These are phyloP conservation scores for Drosophila teissieri DNA, from an alignment of 1,140 invertebrate genomes.

Conservation along the genomic window DNA sequence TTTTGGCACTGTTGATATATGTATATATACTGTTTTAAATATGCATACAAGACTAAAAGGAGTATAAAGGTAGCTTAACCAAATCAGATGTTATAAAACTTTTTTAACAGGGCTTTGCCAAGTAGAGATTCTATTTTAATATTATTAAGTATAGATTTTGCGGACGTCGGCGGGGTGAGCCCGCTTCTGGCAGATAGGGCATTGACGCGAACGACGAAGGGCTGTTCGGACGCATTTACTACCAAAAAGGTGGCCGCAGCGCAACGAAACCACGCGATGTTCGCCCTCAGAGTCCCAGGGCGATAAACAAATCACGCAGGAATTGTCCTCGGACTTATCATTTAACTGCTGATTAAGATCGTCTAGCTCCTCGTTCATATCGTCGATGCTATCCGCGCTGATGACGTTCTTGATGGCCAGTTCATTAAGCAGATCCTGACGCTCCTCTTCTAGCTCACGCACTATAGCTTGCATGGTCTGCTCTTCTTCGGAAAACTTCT, in stretches of 20 bases:
- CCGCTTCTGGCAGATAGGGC: constrained; percentile 15
- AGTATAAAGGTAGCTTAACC: no score
- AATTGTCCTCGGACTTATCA: not conserved
- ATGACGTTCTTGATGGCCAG: constrained; percentile 1
- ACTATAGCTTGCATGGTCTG: constrained; percentile 16
- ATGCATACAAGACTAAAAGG: no score
- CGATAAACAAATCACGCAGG: constrained; percentile 7
- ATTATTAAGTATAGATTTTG: constrained; percentile 5
- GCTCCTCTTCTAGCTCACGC: constrained; percentile 11
- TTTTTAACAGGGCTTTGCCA: no score
- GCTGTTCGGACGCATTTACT: constrained; percentile 1
- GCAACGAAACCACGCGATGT: constrained; percentile 13
- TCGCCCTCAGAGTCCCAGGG: not conserved
- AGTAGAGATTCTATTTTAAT: no score
- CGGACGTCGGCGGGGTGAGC: constrained; percentile 13
- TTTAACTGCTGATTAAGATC: not conserved
- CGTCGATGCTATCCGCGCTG: constrained; percentile 8
- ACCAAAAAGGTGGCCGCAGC: constrained; percentile 23
- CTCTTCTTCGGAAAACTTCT: constrained; percentile 21
- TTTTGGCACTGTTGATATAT: no score
- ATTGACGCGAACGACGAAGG: not conserved
- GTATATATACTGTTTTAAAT: no score
- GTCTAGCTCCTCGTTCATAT: constrained; percentile 12
- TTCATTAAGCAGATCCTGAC: not conserved
- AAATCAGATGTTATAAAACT: no score